These are phyloP conservation scores for Rambutsinella grinnellia DNA, from an alignment of 2,888 invertebrate genomes.

Conservation along the genomic window DNA sequence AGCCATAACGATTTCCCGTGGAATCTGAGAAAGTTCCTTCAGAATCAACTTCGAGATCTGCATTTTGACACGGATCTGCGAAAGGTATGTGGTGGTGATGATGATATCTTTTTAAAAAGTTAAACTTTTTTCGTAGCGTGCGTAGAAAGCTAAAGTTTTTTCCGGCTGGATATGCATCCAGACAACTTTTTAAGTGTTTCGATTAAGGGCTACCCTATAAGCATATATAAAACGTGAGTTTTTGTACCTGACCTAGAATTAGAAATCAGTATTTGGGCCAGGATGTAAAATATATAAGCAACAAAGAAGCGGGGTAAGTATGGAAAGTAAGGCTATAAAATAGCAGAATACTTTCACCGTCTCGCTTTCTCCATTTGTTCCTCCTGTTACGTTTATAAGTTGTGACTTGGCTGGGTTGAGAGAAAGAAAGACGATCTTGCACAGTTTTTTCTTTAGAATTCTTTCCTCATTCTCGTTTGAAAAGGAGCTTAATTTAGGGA, in stretches of 20 bases:
- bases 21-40: constrained; percentile 65
- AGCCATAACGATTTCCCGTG: constrained; percentile 67
- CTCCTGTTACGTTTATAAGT: neutral
- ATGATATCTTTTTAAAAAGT: no score
- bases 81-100: constrained; percentile 56
- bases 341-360: neutral
- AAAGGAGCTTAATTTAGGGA: constrained; percentile 49
- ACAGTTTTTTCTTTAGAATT: neutral
- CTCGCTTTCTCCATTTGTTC: neutral
- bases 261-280: neutral
- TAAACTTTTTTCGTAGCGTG: neutral
- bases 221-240: neutral
- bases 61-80: constrained; percentile 66
- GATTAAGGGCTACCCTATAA: no score
- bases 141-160: neutral
- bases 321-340: neutral
- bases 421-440: neutral
- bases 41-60: constrained; percentile 66
- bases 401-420: neutral
- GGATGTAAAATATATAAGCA: neutral
- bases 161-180: neutral
- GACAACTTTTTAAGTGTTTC: neutral
- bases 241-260: neutral
- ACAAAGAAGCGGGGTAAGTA: neutral
- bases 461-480: constrained; percentile 13